A percentile compares a stretch with the other conserved stretches of the same genome.
phyloP scores from a whole-genome alignment of 2,797 vertebrate species.

The Galagoides demidoff region DNA sequence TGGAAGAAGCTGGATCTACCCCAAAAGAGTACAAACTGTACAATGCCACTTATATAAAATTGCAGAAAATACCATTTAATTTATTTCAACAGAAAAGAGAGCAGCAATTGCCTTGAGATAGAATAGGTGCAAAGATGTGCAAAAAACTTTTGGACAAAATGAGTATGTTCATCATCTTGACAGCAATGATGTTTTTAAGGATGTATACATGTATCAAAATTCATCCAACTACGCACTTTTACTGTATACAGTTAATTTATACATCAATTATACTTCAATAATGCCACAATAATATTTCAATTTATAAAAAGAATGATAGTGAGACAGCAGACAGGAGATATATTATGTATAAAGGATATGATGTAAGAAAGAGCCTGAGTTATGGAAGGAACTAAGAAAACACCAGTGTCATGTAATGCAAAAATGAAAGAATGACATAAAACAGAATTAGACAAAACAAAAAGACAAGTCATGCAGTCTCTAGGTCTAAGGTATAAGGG shows the following conservation, averaged over 20 bases:
- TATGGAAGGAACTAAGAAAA: neutral
- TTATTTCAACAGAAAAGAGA: neutral
- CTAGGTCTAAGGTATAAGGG: neutral
- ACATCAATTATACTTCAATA: neutral
- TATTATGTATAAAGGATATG: neutral
- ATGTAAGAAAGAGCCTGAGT: neutral
- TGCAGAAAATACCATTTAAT: neutral
- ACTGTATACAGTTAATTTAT: neutral
- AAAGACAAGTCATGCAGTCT: neutral
- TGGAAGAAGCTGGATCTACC: too few species aligned
- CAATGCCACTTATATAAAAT: neutral
- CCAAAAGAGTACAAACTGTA: neutral
- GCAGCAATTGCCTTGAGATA: neutral
- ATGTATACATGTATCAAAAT: accelerated
- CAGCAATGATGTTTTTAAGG: neutral
- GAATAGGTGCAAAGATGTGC: neutral
- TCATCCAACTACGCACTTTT: neutral
- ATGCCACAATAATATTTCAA: too few species aligned
- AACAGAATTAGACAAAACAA: neutral
- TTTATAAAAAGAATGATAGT: neutral
- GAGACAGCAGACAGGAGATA: neutral
- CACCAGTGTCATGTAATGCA: neutral
- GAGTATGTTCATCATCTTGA: accelerated
- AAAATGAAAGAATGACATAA: neutral
- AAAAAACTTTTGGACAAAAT: neutral